These are phyloP conservation scores for Pteria penguin DNA, from an alignment of 2,888 invertebrate genomes.

Conservation along the genomic window DNA sequence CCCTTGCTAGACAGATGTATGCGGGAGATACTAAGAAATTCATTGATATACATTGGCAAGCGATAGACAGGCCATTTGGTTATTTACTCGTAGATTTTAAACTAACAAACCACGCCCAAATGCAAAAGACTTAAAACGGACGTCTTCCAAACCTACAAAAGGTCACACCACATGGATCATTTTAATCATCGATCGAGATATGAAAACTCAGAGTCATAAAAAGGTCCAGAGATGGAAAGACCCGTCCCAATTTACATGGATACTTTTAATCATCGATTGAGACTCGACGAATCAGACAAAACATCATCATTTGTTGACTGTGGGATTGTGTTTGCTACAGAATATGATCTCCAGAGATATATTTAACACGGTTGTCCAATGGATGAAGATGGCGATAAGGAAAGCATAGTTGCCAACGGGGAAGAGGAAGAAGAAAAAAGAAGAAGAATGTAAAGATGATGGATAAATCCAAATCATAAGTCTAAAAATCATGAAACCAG, in stretches of 20 bases:
- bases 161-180: neutral
- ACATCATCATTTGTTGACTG: neutral
- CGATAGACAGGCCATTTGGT: neutral
- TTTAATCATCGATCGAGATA: neutral
- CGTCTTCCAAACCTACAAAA: constrained; percentile 8
- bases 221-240: no score
- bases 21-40: constrained; percentile 7
- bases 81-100: constrained; percentile 7
- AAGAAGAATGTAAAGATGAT: neutral
- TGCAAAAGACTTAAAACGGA: constrained; percentile 4
- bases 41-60: neutral
- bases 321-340: neutral
- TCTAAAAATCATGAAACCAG: no score
- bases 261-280: neutral
- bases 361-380: neutral
- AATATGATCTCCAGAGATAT: neutral
- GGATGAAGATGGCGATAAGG: neutral
- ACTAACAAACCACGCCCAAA: constrained; percentile 13
- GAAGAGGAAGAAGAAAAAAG: neutral
- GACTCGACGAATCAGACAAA: neutral
- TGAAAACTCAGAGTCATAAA: no score
- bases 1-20: constrained; percentile 1
- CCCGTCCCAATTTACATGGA: neutral
- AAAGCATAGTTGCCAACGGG: neutral
- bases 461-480: no score